Evolutionary conservation across 1,140 invertebrate genomes (phyloP), one percentile per base, ranked within the genome.

Genomic region (Solenopsis fugax): DNA sequence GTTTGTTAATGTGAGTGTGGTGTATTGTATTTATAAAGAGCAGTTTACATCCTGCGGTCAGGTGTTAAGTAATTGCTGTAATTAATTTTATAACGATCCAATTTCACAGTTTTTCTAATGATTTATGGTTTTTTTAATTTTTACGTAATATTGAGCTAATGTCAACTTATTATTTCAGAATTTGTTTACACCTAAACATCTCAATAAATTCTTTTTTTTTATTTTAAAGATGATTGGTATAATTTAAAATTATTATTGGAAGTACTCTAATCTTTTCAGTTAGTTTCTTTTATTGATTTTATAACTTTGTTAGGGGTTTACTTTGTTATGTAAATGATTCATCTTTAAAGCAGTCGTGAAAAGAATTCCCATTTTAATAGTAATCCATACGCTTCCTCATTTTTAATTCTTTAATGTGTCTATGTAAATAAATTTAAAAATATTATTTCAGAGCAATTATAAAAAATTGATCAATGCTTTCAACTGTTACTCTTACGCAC

Each of bases 1-100:
- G 21, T 48, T 34, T 21, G 21, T 29, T 54, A 41, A 81, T 52
- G 24, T 13, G 7, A 71, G n/a, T 45, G 21, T 29, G 7, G 29
- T 56, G 41, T 34, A 64, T 54, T 12, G 21, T 54, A 73, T 75
- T 73, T 72, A 60, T 29, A 24, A 48, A 50, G 45, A 45, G 24
- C 34, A 7, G n/a, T 48, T 60, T 56, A 54, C 34, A 50, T 21
- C 4, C 12, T 13, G n/a, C 12, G 5, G 6, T 3, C 9, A 50
- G 24, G 50, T 29, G 50, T 69, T 58, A 34, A 45, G 0, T 29
- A 71, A 56, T 58, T 45, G 10, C 4, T 54, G n/a, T 10, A 50
- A 41, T 73, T 75, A 37, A 75, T 52, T 58, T 48, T 54, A 34
- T 41, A 82, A 56, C 2, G 13, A 60, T 0, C 3, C 10, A 50